Percentiles rank a stretch among this genome's conserved stretches.
phyloP scores from a whole-genome alignment of 2,888 invertebrate species.

The Eupithecia subfuscata region DNA sequence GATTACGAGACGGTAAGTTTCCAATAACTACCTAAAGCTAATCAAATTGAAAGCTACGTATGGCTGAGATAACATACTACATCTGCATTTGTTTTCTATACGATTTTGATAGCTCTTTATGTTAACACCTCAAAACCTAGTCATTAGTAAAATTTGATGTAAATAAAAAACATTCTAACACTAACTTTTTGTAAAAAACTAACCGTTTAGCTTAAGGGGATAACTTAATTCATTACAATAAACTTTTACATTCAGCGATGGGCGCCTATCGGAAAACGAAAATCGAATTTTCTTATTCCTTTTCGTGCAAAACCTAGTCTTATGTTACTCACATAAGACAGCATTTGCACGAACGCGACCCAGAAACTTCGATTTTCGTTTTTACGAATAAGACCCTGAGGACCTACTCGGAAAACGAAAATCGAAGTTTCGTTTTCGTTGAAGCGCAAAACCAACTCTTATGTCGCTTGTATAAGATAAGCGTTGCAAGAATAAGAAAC shows the following conservation, averaged over 20 bases:
- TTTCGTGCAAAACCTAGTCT: too few relatives aligned
- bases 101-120: background rate
- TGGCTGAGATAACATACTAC: background rate
- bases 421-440: too few relatives aligned
- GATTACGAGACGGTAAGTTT: background rate
- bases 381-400: too few relatives aligned
- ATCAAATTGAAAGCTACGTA: background rate
- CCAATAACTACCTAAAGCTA: background rate
- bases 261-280: background rate
- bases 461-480: too few relatives aligned
- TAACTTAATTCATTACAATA: background rate
- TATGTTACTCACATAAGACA: too few relatives aligned
- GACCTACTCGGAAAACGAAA: too few relatives aligned
- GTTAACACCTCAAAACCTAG: background rate
- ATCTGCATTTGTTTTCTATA: background rate
- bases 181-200: background rate
- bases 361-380: too few relatives aligned
- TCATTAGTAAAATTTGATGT: background rate
- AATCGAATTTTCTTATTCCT: too few relatives aligned
- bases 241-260: background rate
- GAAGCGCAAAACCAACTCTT: too few relatives aligned
- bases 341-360: too few relatives aligned
- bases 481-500: too few relatives aligned
- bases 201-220: background rate
- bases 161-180: background rate